A percentile compares a stretch with the other conserved stretches of the same genome.
These are phyloP conservation scores for Clarias platycephalus DNA, from an alignment of 2,797 vertebrate species.

Conservation along the genomic window DNA sequence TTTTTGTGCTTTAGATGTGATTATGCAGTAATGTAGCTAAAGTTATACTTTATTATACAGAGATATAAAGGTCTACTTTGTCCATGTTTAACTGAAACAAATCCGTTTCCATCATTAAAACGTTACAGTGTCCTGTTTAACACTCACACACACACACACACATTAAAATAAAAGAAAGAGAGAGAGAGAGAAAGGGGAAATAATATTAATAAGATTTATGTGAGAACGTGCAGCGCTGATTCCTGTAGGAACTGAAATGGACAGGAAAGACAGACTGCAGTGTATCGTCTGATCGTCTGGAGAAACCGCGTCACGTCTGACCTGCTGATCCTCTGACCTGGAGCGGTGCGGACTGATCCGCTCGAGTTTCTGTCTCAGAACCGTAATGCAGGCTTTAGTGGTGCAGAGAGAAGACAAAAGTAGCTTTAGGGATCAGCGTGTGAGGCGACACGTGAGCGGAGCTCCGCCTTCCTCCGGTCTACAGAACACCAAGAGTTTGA, in stretches of 20 bases:
- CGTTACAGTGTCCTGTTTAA: not conserved
- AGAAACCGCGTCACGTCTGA: not conserved
- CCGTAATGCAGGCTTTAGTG: constrained; percentile 23
- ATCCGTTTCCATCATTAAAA: not conserved
- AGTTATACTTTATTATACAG: too few species aligned
- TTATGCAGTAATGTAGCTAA: not conserved
- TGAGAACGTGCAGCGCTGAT: not conserved
- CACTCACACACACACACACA: not conserved
- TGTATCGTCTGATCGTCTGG: not conserved
- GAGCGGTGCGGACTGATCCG: not conserved
- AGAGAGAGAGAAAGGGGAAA: not conserved
- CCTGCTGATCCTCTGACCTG: constrained; percentile 5
- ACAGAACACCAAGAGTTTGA: not conserved
- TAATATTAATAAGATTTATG: not conserved
- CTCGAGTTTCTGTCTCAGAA: not conserved
- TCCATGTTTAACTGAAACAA: not conserved
- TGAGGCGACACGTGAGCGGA: not conserved
- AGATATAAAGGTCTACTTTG: not conserved
- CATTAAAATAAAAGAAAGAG: not conserved
- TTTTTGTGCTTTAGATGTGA: not conserved
- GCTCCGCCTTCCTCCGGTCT: too few species aligned
- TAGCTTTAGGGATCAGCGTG: constrained; percentile 56
- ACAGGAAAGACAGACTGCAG: not conserved
- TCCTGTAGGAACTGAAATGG: not conserved
- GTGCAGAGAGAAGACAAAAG: constrained; percentile 19